These are phyloP conservation scores for Megamerina dolium DNA, from an alignment of 2,888 invertebrate species.

Conservation along the genomic window DNA sequence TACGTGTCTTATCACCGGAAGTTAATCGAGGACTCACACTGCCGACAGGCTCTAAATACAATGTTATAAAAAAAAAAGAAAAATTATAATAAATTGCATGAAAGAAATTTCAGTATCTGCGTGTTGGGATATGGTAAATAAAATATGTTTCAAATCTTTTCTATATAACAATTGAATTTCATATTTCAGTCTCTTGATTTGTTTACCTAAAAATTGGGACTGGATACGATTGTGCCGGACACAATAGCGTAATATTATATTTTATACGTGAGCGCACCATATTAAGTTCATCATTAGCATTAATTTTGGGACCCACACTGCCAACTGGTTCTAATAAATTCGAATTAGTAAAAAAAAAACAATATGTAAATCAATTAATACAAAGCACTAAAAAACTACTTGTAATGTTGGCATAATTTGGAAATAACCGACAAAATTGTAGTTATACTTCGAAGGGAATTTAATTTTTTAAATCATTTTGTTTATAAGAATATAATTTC, in stretches of 20 bases:
- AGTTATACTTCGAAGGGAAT: too few relatives aligned
- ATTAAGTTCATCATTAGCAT: conserved; percentile 55
- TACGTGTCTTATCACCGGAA: conserved; percentile 56
- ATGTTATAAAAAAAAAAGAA: not conserved
- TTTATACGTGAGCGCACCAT: conserved; percentile 29
- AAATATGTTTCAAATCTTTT: not conserved
- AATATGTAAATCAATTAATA: too few relatives aligned
- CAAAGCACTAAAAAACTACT: too few relatives aligned
- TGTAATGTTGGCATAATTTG: too few relatives aligned
- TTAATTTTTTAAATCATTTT: too few relatives aligned
- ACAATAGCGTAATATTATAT: conserved; percentile 49
- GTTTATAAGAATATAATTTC: too few relatives aligned
- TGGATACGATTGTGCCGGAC: conserved; percentile 62
- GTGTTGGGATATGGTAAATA: conserved; percentile 2
- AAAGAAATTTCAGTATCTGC: conserved; percentile 22
- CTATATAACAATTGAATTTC: not conserved
- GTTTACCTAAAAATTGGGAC: conserved; percentile 59
- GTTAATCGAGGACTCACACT: conserved; percentile 58
- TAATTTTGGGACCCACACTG: conserved; percentile 58
- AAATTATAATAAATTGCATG: not conserved
- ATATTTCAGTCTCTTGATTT: too few relatives aligned
- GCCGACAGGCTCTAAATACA: conserved; percentile 38
- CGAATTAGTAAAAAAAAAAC: too few relatives aligned
- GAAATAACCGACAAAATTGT: too few relatives aligned
- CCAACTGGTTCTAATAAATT: conserved; percentile 50